Evolutionary conservation across 1,140 invertebrate genomes (phyloP).

Genomic region (Saccostrea echinata): DNA sequence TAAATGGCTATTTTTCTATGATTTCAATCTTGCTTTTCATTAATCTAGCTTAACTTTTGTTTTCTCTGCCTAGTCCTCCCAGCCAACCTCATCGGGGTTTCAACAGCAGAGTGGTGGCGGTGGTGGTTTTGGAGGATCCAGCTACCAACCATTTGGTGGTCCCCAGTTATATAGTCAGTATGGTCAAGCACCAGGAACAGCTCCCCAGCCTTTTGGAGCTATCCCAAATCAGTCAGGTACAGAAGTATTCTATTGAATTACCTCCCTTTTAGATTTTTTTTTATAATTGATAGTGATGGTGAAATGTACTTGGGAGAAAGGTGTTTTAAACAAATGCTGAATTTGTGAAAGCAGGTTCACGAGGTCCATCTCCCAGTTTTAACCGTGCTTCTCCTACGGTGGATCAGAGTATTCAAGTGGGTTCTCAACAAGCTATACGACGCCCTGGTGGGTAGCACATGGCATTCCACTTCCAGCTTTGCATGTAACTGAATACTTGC

Average conservation of each 20-base stretch:
- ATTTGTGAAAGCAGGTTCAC: constrained; percentile 79
- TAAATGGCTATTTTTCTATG: background rate
- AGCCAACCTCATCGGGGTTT: constrained; percentile 66
- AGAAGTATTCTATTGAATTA: background rate
- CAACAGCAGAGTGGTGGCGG: constrained; percentile 61
- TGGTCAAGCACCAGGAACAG: constrained; percentile 56
- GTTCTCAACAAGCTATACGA: constrained; percentile 56
- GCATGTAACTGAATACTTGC: constrained; percentile 15
- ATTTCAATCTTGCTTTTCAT: background rate
- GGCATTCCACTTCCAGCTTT: constrained; percentile 32
- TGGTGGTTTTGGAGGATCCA: constrained; percentile 56
- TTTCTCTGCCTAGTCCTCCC: constrained; percentile 69
- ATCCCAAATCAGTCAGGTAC: constrained; percentile 54
- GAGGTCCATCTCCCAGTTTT: constrained; percentile 83
- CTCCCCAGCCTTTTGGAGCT: constrained; percentile 55
- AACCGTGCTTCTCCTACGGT: constrained; percentile 84
- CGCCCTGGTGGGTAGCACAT: constrained; percentile 64
- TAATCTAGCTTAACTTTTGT: background rate
- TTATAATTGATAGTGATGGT: background rate
- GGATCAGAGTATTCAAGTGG: constrained; percentile 88
- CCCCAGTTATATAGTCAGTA: constrained; percentile 67
- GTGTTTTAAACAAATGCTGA: background rate
- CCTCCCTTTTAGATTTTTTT: background rate
- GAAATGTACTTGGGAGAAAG: background rate
- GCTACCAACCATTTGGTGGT: constrained; percentile 71